Evolutionary conservation across 2,113 vertebrate genomes (phyloP).

Genomic region (Leptocoma aspasia): DNA sequence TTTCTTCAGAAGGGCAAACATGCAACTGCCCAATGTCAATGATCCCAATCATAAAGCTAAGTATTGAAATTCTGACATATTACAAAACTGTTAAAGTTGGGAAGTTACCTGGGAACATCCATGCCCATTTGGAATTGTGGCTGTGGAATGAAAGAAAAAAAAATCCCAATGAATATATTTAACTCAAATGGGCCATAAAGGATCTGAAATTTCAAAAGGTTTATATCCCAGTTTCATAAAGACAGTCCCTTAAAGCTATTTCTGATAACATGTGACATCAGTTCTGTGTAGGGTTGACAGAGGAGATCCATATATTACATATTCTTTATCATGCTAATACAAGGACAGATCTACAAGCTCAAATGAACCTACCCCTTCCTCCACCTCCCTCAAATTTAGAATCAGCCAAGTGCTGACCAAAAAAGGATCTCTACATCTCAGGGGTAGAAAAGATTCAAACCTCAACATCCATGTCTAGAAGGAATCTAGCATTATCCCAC

Average conservation of each 20-base stretch:
- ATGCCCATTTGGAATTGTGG: background rate
- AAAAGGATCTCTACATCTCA: background rate
- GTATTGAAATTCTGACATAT: background rate
- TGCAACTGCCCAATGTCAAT: fast-evolving
- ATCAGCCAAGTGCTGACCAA: background rate
- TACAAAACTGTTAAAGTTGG: background rate
- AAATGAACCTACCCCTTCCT: background rate
- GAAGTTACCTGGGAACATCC: background rate
- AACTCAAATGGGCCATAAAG: background rate
- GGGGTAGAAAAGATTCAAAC: background rate
- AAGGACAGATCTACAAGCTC: background rate
- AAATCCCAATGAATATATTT: background rate
- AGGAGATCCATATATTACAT: background rate
- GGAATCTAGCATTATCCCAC: background rate
- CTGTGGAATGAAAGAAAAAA: background rate
- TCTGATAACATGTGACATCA: too few species aligned
- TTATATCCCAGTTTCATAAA: background rate
- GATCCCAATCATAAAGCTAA: background rate
- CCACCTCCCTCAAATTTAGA: background rate
- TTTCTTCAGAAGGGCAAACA: background rate
- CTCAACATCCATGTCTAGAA: background rate
- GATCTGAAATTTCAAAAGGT: background rate
- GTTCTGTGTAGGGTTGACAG: background rate
- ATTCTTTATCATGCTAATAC: background rate
- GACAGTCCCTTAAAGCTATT: background rate